Conservation (phyloP, 2,113 vertebrate species). For the Cyprinodon tularosa region DNA sequence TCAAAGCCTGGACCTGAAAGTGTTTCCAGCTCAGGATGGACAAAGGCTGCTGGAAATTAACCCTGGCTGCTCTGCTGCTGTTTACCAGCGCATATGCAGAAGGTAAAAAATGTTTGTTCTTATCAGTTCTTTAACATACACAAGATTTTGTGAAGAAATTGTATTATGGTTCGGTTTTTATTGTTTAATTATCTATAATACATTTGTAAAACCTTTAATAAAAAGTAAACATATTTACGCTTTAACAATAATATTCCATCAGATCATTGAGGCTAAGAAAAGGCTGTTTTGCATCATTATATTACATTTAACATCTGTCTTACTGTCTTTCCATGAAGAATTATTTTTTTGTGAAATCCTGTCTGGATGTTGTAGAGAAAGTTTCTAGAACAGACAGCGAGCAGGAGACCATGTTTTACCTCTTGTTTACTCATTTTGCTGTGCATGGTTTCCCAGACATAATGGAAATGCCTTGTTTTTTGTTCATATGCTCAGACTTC, state of each 20-base stretch:
- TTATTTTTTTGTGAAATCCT: no score
- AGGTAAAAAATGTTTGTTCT: conserved; percentile 50
- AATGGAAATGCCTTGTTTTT: neutral
- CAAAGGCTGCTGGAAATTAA: conserved; percentile 14
- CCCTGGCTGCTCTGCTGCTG: conserved; percentile 45
- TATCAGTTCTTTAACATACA: neutral
- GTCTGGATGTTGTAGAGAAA: no score
- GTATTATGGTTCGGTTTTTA: neutral
- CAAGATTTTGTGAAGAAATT: neutral
- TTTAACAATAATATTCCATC: neutral
- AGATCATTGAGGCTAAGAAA: neutral
- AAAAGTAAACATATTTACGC: neutral
- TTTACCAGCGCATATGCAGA: conserved; percentile 13
- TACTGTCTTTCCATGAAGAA: neutral
- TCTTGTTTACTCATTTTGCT: neutral
- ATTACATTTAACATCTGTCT: no score
- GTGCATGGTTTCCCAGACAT: no score
- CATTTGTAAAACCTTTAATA: neutral
- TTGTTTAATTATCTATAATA: neutral
- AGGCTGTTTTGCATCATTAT: neutral
- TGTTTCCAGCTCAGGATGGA: conserved; percentile 34
- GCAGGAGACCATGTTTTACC: neutral
- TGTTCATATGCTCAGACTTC: neutral
- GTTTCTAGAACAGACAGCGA: no score
- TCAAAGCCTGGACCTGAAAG: conserved; percentile 1